phyloP scores from a whole-genome alignment of 1,140 invertebrate species.

The Drosophila nikananu region DNA sequence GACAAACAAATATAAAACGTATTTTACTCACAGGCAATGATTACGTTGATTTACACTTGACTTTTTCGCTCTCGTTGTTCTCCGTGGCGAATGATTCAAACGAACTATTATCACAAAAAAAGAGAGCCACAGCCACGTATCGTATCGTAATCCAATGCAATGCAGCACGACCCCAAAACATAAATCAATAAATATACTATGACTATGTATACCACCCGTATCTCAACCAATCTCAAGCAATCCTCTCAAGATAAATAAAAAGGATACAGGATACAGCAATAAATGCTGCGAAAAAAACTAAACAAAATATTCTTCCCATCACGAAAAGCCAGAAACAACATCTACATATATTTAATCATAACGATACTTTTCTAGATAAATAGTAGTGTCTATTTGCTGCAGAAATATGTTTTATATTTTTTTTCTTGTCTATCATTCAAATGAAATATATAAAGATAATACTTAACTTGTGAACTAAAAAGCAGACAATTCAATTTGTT shows the following conservation, averaged over 20 bases:
- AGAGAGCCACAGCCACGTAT: slow-evolving; percentile 14
- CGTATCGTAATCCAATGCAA: slow-evolving; percentile 23
- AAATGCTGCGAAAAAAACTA: background rate
- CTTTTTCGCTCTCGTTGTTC: slow-evolving; percentile 13
- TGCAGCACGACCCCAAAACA: slow-evolving; percentile 1
- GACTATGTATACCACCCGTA: slow-evolving; percentile 36
- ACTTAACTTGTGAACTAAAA: slow-evolving; percentile 25
- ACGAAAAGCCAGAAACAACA: slow-evolving; percentile 2
- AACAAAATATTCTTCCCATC: slow-evolving; percentile 3
- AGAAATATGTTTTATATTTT: slow-evolving; percentile 21
- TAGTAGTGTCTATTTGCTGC: slow-evolving; percentile 29
- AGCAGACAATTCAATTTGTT: slow-evolving; percentile 3
- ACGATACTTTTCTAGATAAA: slow-evolving; percentile 41
- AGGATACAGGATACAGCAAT: background rate
- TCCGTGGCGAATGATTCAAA: slow-evolving; percentile 7
- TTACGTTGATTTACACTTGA: slow-evolving; percentile 36
- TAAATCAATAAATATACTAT: slow-evolving; percentile 32
- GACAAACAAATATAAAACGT: slow-evolving; percentile 5
- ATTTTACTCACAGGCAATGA: slow-evolving; percentile 20
- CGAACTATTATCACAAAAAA: background rate
- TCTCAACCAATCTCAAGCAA: slow-evolving; percentile 30
- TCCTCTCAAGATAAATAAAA: slow-evolving; percentile 3
- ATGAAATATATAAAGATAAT: slow-evolving; percentile 46
- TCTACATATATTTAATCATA: slow-evolving; percentile 50
- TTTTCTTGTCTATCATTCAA: slow-evolving; percentile 45